Base-by-base conservation (phyloP, 1,140 invertebrate species). In the Anagrus nilaparvatae region DNA sequence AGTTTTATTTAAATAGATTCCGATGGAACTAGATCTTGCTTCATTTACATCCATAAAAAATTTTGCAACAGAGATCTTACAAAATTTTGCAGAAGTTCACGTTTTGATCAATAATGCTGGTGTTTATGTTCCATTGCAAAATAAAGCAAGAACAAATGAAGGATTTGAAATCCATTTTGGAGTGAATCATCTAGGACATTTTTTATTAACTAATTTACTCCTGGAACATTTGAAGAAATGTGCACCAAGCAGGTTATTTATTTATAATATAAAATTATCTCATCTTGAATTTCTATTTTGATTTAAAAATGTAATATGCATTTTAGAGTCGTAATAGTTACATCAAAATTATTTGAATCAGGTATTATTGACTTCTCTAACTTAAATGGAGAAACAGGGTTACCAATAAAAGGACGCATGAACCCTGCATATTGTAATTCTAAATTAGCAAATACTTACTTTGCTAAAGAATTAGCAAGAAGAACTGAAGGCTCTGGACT, bases 131-230 rank as follows among this genome's bases (percentile, higher is more conserved):
- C 72, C 75, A 10, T 57, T 74, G 3, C 64, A 60, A 36, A 50
- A 67, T 35, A 55, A 67, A n/a, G 50, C 59, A 1, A 61, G 62
- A 33, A 91, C 86, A 1, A 66, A 75, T 51, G 87, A 93, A 65
- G 85, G 84, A 0, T 86, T 85, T 66, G 89, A 94, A 66, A 77
- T 80, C 31, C 81, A 87, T 60, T 78, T 87, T 61, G 83, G 79
- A 10, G 77, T 83, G 0, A 87, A 87, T 67, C 79, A 88, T 54
- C 67, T 88, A 27, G 83, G 82, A 12, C 88, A 90, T 55, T 92
- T 90, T 58, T 65, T 89, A n/a, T 62, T 94, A 2, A 92, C 86
- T 2, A 77, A 83, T 60, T 67, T 88, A 13, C 66, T 94, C 8
- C 51, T 87, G 21, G 78, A 84, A 10, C 61, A 72, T 14, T 60